Evolutionary conservation across 2,113 vertebrate genomes (phyloP), one percentile per base, ranked within the genome.

Genomic region (Pipa parva): DNA sequence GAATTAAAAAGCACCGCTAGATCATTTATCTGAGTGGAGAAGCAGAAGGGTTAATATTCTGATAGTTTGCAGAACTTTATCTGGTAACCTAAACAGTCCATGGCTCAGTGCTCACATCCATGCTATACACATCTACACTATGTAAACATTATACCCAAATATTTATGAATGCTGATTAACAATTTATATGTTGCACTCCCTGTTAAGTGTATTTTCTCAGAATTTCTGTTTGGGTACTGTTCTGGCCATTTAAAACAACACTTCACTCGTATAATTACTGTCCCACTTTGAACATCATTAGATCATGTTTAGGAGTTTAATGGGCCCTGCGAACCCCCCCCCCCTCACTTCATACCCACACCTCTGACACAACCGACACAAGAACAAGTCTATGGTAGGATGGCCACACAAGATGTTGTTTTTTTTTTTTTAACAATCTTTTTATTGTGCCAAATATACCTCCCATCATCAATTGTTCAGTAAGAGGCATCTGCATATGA

Each of bases 111-210:
- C 31, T 31, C 15, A n/a, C 21, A 4, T 22, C 31, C 12, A n/a
- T 20, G 20, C 46, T 31, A 25, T 26, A 61, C 48, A 69, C 48
- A 20, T 29, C 52, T 7, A 50, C 33, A 24, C 65, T 61, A 11
- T 70, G 13, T 52, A 70, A 70, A 70, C 66, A 70, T 8, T 18
- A 42, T 36, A 45, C 22, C 58, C 49, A 61, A 70, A 70, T 70
- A 70, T 70, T 70, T 70, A 61, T 39, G n/a, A 28, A 42, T 17
- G 25, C 36, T 61, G 46, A 52, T 60, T 54, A 61, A 52, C 66
- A 60, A 45, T 54, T 39, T 29, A 61, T 42, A 54, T 21, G 49
- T 31, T 42, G 29, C 11, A 18, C 58, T 60, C 20, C 54, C 24
- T 21, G 11, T 42, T 8, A 11, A 63, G 48, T 28, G 28, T 25